phyloP scores from a whole-genome alignment of 1,140 invertebrate species.

The Medauroidea extradentata region DNA sequence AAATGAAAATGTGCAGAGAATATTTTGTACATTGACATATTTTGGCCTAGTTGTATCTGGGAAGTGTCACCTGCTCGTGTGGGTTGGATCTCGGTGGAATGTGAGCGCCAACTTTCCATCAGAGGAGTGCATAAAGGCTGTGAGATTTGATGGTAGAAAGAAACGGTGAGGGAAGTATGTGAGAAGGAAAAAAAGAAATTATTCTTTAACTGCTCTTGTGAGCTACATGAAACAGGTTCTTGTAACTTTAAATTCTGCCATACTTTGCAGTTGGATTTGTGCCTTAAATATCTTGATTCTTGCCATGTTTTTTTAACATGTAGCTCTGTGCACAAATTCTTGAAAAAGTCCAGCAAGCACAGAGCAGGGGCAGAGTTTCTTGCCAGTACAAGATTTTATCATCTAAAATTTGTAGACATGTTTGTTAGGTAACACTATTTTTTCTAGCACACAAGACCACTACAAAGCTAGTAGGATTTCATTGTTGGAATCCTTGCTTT shows the following conservation, averaged over 20 bases:
- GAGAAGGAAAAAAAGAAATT: not conserved
- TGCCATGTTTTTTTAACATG: too few relatives aligned
- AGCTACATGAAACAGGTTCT: not conserved
- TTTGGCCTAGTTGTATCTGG: conserved; percentile 7
- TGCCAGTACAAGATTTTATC: too few relatives aligned
- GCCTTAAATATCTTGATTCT: conserved; percentile 14
- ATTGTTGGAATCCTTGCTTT: too few relatives aligned
- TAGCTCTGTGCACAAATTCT: too few relatives aligned
- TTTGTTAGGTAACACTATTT: too few relatives aligned
- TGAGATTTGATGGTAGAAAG: not conserved
- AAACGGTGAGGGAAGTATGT: not conserved
- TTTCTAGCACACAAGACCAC: too few relatives aligned
- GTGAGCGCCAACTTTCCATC: not conserved
- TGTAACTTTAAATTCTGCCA: not conserved
- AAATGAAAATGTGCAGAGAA: conserved; percentile 7
- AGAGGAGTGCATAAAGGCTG: conserved; percentile 3
- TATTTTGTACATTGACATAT: conserved; percentile 3
- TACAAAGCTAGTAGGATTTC: too few relatives aligned
- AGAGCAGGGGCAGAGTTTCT: too few relatives aligned
- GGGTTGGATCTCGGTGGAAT: not conserved
- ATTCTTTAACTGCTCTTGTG: not conserved
- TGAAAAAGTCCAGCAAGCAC: too few relatives aligned
- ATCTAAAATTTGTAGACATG: too few relatives aligned
- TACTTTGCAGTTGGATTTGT: conserved; percentile 19
- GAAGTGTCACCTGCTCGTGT: conserved; percentile 3